A percentile compares a stretch with the other conserved stretches of the same genome.
These are phyloP conservation scores for Tragelaphus strepsiceros DNA, from an alignment of 2,113 vertebrate species.

Conservation along the genomic window DNA sequence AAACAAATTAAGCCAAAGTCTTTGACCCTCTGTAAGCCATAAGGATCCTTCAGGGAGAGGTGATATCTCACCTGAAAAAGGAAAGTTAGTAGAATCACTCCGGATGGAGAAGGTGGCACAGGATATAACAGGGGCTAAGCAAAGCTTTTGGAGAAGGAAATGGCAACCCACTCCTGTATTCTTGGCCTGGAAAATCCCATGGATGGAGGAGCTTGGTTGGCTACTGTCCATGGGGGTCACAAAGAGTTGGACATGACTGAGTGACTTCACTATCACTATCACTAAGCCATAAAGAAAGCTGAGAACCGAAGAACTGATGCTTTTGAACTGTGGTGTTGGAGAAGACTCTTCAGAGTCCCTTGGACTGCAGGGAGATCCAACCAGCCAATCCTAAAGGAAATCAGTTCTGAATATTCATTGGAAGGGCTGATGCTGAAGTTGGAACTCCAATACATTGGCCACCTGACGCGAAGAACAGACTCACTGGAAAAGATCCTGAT, in stretches of 20 bases:
- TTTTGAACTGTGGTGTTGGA: background rate
- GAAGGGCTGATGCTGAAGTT: background rate
- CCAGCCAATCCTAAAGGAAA: background rate
- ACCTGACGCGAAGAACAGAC: background rate
- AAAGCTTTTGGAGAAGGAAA: no score
- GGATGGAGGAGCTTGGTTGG: no score
- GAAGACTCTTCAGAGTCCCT: background rate
- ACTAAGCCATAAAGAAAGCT: background rate
- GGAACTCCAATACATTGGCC: background rate
- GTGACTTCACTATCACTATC: no score
- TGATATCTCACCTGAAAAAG: no score
- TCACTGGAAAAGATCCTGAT: background rate
- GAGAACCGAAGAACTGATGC: accelerated
- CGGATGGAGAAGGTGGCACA: no score
- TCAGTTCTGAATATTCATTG: background rate
- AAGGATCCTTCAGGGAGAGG: background rate
- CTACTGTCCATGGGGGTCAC: no score
- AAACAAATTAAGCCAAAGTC: background rate
- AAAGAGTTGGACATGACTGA: no score
- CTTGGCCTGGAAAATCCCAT: no score
- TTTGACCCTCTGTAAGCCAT: background rate
- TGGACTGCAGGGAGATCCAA: background rate
- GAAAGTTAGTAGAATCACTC: no score
- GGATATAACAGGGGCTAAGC: no score
- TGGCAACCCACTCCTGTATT: no score